Evolutionary conservation across 2,888 invertebrate species (phyloP), one percentile per base, ranked within the genome.

Genomic region (Sycophila texana): DNA sequence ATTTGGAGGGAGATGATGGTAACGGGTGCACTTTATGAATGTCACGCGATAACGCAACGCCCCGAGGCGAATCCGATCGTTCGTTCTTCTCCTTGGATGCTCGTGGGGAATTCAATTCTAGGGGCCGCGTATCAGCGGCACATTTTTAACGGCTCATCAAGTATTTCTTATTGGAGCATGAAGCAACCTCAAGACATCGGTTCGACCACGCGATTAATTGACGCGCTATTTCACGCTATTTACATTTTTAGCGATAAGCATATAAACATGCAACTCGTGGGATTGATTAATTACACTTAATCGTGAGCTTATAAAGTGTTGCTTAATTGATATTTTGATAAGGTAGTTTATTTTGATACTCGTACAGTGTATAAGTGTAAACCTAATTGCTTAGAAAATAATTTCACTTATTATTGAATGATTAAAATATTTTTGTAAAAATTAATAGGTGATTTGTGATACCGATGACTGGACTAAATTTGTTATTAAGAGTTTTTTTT

Each of bases 121-220:
- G 14, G n/a, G 63, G 30, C 30, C 53, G 53, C 14, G 49, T 51
- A 51, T 22, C 39, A 61, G 22, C 58, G 30, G 49, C 58, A 26
- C 26, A 26, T 78, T 67, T 53, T 39, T 67, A 68, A 79, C 60
- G 30, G 60, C 58, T 55, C 18, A 20, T 60, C 60, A 49, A 5
- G 47, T 68, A 68, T 70, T 79, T 68, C 47, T 67, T 63, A 73
- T 74, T 67, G 30, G 68, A 68, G 75, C 75, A 68, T 75, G 30
- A 68, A 67, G 18, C 4, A 20, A 39, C 53, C 53, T 63, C 10
- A 53, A 14, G 53, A 20, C n/a, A 3, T 39, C 5, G 12, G 39
- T 20, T 4, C 3, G 26, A 20, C 14, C 49, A 13, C 18, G 5
- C 18, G 39, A 7, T 26, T 30, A 61, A 22, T 30, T 4, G 53